Conservation (phyloP, 2,888 invertebrate genomes). For the Phymatocera aterrima region DNA sequence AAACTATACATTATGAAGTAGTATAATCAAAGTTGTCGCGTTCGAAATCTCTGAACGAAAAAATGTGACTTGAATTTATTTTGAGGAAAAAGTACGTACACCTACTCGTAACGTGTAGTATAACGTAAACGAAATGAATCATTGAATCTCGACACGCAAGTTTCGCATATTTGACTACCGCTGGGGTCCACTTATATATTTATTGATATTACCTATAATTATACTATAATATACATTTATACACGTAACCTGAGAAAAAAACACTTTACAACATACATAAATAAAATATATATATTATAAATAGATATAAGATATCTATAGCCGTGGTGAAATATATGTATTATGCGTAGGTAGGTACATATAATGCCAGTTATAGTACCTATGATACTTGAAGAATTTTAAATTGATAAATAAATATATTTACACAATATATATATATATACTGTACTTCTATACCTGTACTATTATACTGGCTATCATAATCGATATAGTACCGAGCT, state of each 20-base stretch:
- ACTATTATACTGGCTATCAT: too few species aligned
- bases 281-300: conserved; percentile 18
- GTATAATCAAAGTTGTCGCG: background rate
- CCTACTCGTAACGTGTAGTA: too few species aligned
- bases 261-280: conserved; percentile 36
- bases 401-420: conserved; percentile 46
- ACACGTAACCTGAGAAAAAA: conserved; percentile 33
- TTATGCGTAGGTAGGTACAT: background rate
- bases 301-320: conserved; percentile 44
- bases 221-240: too few species aligned
- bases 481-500: too few species aligned
- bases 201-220: conserved; percentile 55
- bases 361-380: background rate
- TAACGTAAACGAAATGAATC: too few species aligned
- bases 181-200: conserved; percentile 70
- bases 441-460: conserved; percentile 29
- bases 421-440: conserved; percentile 50
- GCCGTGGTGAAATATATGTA: background rate
- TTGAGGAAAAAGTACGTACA: background rate
- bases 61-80: background rate
- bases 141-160: conserved; percentile 30
- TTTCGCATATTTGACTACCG: conserved; percentile 50
- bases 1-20: background rate
- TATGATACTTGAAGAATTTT: background rate
- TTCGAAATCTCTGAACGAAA: background rate